phyloP scores from a whole-genome alignment of 2,797 vertebrate species.

The Aphelocoma californica region DNA sequence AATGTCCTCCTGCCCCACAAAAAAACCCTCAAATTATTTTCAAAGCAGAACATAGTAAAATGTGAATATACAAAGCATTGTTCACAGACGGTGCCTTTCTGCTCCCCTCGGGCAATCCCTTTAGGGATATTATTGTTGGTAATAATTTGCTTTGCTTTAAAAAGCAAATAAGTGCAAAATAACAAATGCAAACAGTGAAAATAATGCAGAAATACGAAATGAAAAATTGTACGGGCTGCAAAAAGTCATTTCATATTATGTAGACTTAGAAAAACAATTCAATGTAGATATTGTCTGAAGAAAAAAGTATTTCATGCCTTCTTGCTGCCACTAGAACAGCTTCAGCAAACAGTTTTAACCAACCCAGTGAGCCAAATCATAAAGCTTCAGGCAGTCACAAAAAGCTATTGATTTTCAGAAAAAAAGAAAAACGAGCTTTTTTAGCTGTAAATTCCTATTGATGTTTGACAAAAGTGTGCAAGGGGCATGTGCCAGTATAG shows the following conservation, averaged over 20 bases:
- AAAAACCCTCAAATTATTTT: background rate
- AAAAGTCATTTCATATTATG: background rate
- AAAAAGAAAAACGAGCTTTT: background rate
- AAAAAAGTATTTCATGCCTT: slow-evolving; percentile 22
- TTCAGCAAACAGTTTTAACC: slow-evolving; percentile 51
- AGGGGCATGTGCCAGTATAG: slow-evolving; percentile 14
- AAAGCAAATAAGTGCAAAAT: background rate
- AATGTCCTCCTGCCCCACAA: background rate
- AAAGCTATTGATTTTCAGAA: slow-evolving; percentile 57
- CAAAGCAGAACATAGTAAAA: background rate
- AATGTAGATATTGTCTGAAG: background rate
- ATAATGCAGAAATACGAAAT: background rate
- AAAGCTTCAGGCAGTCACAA: slow-evolving; percentile 59
- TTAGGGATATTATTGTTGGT: background rate
- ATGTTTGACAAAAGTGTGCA: slow-evolving; percentile 60
- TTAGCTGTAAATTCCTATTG: slow-evolving; percentile 66
- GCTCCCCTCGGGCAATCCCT: background rate
- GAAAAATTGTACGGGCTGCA: background rate
- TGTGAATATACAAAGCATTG: background rate
- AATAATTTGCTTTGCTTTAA: slow-evolving; percentile 14
- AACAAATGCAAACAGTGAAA: background rate
- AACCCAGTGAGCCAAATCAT: slow-evolving; percentile 69
- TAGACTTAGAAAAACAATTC: background rate
- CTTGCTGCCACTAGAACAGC: slow-evolving; percentile 32
- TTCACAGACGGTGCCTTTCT: background rate